Conservation (phyloP, 2,797 vertebrate species). For the Pelochelys cantorii region DNA sequence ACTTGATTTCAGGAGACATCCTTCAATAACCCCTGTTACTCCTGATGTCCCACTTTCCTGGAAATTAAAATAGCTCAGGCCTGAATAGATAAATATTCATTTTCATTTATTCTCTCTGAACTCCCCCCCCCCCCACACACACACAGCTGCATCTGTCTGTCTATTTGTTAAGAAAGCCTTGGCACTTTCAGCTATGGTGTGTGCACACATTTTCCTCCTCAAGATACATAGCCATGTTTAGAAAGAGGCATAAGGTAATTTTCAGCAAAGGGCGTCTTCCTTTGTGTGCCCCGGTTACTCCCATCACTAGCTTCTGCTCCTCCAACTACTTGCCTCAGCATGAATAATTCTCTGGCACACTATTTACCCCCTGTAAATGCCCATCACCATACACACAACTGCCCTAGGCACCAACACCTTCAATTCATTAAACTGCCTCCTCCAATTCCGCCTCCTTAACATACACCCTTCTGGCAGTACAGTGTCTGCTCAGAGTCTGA, state of each 20-base stretch:
- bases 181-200: not conserved
- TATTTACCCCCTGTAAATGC: not conserved
- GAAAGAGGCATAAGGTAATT: not conserved
- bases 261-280: not conserved
- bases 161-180: constrained; percentile 51
- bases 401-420: not conserved
- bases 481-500: not conserved
- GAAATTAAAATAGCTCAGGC: constrained; percentile 58
- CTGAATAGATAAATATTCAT: constrained; percentile 19
- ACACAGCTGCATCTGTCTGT: constrained; percentile 15
- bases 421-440: not conserved
- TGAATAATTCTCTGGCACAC: not conserved
- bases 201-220: not conserved
- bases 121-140: no score
- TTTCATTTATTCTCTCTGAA: not conserved
- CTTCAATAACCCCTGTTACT: constrained; percentile 5
- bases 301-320: not conserved
- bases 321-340: not conserved
- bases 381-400: not conserved
- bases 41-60: constrained; percentile 7
- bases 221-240: not conserved
- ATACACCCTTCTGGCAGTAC: not conserved
- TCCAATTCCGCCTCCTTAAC: not conserved
- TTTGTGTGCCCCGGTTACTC: not conserved
- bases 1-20: constrained; percentile 29